A percentile compares a stretch with the other conserved stretches of the same genome.
Conservation (phyloP, 2,888 invertebrate species). For the Ichneumoninae sp. region DNA sequence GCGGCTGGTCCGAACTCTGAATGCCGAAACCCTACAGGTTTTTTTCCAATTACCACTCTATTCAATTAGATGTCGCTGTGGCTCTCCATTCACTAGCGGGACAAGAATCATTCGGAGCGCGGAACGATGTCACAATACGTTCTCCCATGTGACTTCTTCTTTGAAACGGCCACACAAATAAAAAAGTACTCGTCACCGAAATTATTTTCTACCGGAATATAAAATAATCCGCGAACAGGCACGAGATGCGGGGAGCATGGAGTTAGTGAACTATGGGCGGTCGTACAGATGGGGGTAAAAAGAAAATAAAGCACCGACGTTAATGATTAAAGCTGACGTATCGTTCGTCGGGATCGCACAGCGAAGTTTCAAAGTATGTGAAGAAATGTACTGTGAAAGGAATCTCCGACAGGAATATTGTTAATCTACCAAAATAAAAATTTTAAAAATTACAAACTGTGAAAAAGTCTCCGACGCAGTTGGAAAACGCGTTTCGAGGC, state of each 20-base stretch:
- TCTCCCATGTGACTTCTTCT: not conserved
- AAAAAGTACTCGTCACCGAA: constrained; percentile 23
- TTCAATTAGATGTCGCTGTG: constrained; percentile 51
- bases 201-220: constrained; percentile 15
- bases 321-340: constrained; percentile 51
- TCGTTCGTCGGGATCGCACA: not conserved
- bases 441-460: not conserved
- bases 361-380: not conserved
- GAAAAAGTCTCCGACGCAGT: not conserved
- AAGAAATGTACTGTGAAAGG: not conserved
- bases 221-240: constrained; percentile 25
- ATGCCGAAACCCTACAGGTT: constrained; percentile 51
- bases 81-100: constrained; percentile 1
- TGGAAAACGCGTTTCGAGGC: not conserved
- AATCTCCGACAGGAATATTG: not conserved
- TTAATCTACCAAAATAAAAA: not conserved
- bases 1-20: not conserved
- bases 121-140: constrained; percentile 18
- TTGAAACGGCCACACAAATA: not conserved
- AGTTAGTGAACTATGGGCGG: not conserved
- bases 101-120: constrained; percentile 4
- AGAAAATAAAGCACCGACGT: constrained; percentile 3
- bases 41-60: constrained; percentile 50
- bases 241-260: not conserved
- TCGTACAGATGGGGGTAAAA: constrained; percentile 6